These are phyloP conservation scores for Muntiacus muntjak DNA, from an alignment of 2,113 vertebrate species.

Conservation along the genomic window DNA sequence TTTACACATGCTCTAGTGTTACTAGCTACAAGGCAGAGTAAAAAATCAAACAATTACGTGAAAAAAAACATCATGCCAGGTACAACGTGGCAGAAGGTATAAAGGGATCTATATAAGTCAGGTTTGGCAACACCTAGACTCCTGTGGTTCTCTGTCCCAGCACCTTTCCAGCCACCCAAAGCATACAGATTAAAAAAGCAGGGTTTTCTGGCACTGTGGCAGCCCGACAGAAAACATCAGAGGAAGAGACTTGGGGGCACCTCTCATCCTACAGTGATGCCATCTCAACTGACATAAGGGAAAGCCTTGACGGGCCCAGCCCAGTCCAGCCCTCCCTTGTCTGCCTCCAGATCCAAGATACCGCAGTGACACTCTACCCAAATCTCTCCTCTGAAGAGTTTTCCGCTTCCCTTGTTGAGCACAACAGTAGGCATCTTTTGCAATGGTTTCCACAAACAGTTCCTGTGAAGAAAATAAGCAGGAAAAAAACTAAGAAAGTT, in stretches of 20 bases:
- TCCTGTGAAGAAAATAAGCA: conserved; percentile 81
- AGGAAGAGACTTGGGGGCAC: background rate
- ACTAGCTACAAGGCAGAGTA: background rate
- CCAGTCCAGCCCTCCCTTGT: background rate
- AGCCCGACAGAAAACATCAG: background rate
- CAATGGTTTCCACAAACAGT: conserved; percentile 96
- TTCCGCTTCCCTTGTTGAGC: conserved; percentile 96
- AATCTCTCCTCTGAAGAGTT: conserved; percentile 96
- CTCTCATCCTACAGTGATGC: background rate
- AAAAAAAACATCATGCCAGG: background rate
- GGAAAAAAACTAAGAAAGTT: background rate
- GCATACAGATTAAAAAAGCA: background rate
- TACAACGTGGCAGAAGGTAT: background rate
- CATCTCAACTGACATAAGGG: background rate
- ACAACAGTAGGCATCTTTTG: conserved; percentile 93
- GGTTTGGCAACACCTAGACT: background rate
- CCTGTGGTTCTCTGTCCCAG: background rate
- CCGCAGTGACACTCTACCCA: conserved; percentile 81
- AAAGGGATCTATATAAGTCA: background rate
- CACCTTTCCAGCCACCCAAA: background rate
- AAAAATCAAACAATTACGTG: background rate
- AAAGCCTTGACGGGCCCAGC: background rate
- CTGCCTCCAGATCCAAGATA: background rate
- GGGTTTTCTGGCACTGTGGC: background rate
- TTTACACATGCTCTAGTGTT: background rate